These are phyloP conservation scores for Apocrypta bakeri DNA, from an alignment of 1,140 invertebrate species.

Conservation along the genomic window DNA sequence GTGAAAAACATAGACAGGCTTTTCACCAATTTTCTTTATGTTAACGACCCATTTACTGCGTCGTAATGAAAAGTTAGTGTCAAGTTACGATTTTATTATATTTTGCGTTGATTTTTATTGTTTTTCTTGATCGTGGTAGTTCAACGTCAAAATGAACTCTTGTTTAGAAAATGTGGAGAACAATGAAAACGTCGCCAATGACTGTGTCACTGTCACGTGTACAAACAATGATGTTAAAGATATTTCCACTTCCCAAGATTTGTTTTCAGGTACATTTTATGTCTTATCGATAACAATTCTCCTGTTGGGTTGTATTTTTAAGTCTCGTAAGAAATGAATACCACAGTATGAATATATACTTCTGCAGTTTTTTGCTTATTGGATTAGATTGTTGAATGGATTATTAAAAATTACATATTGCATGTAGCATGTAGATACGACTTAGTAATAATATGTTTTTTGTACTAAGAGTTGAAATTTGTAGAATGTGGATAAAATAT, in stretches of 20 bases:
- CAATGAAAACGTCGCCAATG: constrained; percentile 12
- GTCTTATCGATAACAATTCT: neutral
- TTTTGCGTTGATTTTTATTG: neutral
- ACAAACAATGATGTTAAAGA: constrained; percentile 1
- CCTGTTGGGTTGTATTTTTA: neutral
- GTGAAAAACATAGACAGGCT: neutral
- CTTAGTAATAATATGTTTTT: too few relatives aligned
- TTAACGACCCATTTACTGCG: neutral
- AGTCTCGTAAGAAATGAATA: constrained; percentile 19
- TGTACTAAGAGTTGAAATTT: neutral
- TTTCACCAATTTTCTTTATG: neutral
- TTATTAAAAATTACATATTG: too few relatives aligned
- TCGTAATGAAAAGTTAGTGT: neutral
- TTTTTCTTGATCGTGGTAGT: neutral
- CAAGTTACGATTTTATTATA: neutral
- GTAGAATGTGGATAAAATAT: neutral
- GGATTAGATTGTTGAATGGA: too few relatives aligned
- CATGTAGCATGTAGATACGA: too few relatives aligned
- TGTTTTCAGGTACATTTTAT: constrained; percentile 57
- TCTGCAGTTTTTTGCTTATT: too few relatives aligned
- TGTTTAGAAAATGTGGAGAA: neutral
- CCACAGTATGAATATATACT: too few relatives aligned
- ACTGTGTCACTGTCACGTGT: neutral
- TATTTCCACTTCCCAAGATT: constrained; percentile 43
- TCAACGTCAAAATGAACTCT: constrained; percentile 1